These are phyloP conservation scores for Julus scanicus DNA, from an alignment of 2,888 invertebrate species.

Conservation along the genomic window DNA sequence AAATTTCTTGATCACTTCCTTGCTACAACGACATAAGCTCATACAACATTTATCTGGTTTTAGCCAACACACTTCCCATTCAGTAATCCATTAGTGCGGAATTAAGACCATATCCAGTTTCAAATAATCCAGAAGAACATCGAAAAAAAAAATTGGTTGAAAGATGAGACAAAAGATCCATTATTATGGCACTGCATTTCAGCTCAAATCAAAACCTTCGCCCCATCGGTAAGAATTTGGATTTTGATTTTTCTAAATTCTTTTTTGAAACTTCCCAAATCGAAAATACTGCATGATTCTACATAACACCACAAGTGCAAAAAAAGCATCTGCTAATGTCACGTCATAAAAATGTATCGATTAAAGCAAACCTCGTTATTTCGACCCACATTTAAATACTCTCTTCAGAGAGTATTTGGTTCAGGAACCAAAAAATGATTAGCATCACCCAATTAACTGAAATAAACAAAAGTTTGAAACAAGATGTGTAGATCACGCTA, in stretches of 20 bases:
- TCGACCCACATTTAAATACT: no score
- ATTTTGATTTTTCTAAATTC: not conserved
- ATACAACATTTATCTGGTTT: not conserved
- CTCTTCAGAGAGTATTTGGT: no score
- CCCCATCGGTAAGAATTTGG: no score
- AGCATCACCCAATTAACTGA: no score
- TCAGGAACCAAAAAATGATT: no score
- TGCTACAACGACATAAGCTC: not conserved
- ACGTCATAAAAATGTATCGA: not conserved
- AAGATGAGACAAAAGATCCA: not conserved
- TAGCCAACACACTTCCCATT: not conserved
- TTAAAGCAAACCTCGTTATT: not conserved
- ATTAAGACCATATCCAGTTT: not conserved
- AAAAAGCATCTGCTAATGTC: not conserved
- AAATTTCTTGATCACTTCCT: no score
- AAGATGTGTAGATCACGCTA: no score
- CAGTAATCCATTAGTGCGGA: not conserved
- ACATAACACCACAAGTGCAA: not conserved
- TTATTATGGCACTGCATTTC: not conserved
- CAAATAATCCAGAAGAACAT: not conserved
- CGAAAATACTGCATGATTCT: no score
- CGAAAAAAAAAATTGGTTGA: not conserved
- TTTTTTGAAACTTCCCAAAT: not conserved
- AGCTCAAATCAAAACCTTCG: not conserved
- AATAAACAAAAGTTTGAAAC: no score